Evolutionary conservation across 2,113 vertebrate species (phyloP).

Genomic region (Scomber colias): DNA sequence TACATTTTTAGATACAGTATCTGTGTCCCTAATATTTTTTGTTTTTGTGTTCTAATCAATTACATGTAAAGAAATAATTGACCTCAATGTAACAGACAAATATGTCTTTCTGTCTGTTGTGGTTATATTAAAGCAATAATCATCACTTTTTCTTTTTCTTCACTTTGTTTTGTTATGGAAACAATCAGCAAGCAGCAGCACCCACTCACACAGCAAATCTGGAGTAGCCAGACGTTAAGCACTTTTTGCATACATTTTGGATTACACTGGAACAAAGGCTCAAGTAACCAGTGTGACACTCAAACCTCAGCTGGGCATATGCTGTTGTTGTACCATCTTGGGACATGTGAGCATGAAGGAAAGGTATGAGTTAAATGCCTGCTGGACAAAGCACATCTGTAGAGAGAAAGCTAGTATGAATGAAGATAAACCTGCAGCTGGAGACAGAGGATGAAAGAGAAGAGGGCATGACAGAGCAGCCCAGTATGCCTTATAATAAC

Average conservation of each 20-base stretch:
- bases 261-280: not conserved
- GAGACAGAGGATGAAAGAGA: not conserved
- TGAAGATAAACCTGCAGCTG: not conserved
- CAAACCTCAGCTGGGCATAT: not conserved
- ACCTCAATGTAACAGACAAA: not conserved
- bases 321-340: not conserved
- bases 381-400: not conserved
- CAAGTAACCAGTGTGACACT: not conserved
- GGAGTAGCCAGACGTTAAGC: not conserved
- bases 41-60: not conserved
- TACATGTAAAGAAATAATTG: not conserved
- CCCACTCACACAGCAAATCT: not conserved
- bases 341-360: not conserved
- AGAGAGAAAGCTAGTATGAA: not conserved
- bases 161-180: not conserved
- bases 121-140: not conserved
- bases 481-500: conserved; percentile 4
- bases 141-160: no score
- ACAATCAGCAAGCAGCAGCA: not conserved
- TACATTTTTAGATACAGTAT: not conserved
- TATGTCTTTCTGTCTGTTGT: not conserved
- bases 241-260: not conserved
- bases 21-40: not conserved
- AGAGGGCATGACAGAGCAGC: conserved; percentile 8
- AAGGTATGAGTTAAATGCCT: not conserved